Percentiles rank a stretch among this genome's conserved stretches.
Conservation (phyloP, 1,140 invertebrate species). For the Panagrolaimus sp. region DNA sequence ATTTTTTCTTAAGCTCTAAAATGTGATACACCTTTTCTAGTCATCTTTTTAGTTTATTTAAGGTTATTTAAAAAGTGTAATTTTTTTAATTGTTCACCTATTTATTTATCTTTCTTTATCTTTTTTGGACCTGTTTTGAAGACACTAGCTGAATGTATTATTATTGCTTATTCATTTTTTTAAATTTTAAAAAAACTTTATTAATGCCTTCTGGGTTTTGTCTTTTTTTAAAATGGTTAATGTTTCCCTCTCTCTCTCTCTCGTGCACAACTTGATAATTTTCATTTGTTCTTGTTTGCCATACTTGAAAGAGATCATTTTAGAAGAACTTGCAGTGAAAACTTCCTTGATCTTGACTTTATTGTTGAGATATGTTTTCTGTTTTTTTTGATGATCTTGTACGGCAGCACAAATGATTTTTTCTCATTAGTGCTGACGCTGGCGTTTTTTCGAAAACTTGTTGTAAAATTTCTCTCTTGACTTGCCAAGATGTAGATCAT, state of each 20-base stretch:
- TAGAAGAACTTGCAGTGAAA: neutral
- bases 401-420: neutral
- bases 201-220: too few species aligned
- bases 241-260: too few species aligned
- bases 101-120: too few species aligned
- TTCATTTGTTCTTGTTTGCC: too few species aligned
- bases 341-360: neutral
- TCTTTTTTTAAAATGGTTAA: too few species aligned
- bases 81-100: too few species aligned
- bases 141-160: too few species aligned
- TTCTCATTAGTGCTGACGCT: neutral
- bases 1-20: neutral
- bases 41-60: constrained; percentile 13
- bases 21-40: neutral
- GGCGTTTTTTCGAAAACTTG: neutral
- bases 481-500: constrained; percentile 8
- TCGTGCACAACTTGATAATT: too few species aligned
- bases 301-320: too few species aligned
- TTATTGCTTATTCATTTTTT: too few species aligned
- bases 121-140: too few species aligned
- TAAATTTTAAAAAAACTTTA: too few species aligned
- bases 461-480: neutral
- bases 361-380: neutral
- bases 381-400: neutral
- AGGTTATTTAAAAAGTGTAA: neutral